These are phyloP conservation scores for Mus caroli DNA, from an alignment of 2,797 vertebrate genomes.

Conservation along the genomic window DNA sequence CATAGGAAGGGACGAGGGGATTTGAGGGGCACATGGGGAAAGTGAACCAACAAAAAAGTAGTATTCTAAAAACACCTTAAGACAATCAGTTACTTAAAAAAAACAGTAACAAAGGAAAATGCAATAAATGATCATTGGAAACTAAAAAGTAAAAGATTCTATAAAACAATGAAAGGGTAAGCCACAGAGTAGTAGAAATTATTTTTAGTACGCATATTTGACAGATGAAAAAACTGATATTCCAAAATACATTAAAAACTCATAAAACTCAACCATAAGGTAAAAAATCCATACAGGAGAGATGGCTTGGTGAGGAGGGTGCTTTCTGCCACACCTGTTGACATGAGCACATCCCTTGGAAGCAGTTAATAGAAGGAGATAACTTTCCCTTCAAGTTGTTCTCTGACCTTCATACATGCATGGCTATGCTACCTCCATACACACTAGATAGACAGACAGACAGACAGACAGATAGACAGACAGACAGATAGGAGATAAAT, in stretches of 20 bases:
- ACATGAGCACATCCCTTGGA: not conserved
- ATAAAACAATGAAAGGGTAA: not conserved
- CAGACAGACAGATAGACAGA: not conserved
- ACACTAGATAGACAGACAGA: not conserved
- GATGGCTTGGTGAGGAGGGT: not conserved
- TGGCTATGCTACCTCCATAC: not conserved
- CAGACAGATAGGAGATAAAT: not conserved
- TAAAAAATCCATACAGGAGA: not conserved
- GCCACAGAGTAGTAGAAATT: not conserved
- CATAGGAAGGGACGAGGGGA: not conserved
- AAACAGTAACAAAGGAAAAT: not conserved
- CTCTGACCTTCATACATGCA: not conserved
- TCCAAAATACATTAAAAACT: not conserved
- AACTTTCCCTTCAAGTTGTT: not conserved
- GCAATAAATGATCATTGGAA: not conserved
- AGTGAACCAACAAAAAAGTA: not conserved
- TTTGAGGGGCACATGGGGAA: not conserved
- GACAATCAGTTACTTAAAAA: not conserved
- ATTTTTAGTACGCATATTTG: not conserved
- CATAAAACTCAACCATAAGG: not conserved
- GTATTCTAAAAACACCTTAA: not conserved
- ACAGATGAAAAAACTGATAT: not conserved
- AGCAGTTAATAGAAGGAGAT: not conserved
- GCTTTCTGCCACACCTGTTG: not conserved
- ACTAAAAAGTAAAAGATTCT: not conserved